phyloP scores from a whole-genome alignment of 2,113 vertebrate species.

The Lates calcarifer region DNA sequence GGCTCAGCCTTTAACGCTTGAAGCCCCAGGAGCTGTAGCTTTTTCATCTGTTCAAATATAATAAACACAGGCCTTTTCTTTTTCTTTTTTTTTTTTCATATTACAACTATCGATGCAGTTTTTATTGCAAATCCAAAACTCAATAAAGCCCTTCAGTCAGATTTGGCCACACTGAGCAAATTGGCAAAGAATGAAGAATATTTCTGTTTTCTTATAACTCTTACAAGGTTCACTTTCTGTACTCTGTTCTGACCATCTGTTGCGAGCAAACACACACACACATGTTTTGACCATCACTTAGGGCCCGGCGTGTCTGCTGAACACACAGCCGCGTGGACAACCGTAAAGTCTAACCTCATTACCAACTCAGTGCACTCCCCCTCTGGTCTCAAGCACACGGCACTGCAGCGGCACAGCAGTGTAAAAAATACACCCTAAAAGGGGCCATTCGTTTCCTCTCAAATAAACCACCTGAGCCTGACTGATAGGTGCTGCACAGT shows the following conservation, averaged over 20 bases:
- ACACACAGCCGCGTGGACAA: conserved; percentile 49
- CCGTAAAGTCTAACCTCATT: conserved; percentile 69
- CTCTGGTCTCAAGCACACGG: conserved; percentile 53
- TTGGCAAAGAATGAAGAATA: conserved; percentile 18
- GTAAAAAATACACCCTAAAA: conserved; percentile 58
- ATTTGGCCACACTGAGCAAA: conserved; percentile 14
- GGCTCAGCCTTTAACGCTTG: conserved; percentile 2
- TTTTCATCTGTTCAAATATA: conserved; percentile 50
- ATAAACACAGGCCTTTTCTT: conserved; percentile 53
- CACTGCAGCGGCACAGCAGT: conserved; percentile 56
- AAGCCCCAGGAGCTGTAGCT: conserved; percentile 33
- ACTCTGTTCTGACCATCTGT: conserved; percentile 42
- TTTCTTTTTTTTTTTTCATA: conserved; percentile 45
- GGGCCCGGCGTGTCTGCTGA: conserved; percentile 30
- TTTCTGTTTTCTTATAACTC: background rate
- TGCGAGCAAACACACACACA: conserved; percentile 54
- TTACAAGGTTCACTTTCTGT: background rate
- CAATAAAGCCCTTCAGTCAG: conserved; percentile 36
- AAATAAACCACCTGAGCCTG: conserved; percentile 74
- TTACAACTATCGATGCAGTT: conserved; percentile 52
- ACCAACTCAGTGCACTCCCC: conserved; percentile 57
- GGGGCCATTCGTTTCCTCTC: conserved; percentile 63
- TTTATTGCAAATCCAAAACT: conserved; percentile 59
- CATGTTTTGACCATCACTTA: conserved; percentile 56
- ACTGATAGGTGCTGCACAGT: conserved; percentile 68